Percentiles rank a stretch among this genome's conserved stretches.
These are phyloP conservation scores for Rousettus madagascariensis DNA, from an alignment of 2,797 vertebrate species.

Conservation along the genomic window DNA sequence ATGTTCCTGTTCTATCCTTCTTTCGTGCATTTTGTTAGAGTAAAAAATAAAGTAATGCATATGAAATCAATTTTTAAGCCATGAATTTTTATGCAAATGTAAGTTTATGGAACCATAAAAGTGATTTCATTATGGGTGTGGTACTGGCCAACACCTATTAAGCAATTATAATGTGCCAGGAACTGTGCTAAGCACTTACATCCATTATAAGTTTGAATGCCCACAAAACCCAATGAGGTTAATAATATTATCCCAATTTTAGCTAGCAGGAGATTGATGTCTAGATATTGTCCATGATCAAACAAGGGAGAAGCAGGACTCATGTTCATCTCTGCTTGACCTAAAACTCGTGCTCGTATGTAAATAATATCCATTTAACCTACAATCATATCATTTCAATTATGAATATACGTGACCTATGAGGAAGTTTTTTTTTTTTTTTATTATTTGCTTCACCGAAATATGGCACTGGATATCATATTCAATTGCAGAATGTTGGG, in stretches of 20 bases:
- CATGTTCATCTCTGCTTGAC: not conserved
- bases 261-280: not conserved
- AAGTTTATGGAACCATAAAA: not conserved
- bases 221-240: not conserved
- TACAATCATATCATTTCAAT: conserved; percentile 8
- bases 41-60: not conserved
- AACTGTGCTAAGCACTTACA: not conserved
- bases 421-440: not conserved
- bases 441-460: not conserved
- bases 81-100: not conserved
- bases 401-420: not conserved
- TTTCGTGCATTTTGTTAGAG: not conserved
- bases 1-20: not conserved
- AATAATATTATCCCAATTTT: not conserved
- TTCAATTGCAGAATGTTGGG: not conserved
- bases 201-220: not conserved
- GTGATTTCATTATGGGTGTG: not conserved
- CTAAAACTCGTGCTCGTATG: not conserved
- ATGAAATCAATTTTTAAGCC: not conserved
- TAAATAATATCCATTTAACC: not conserved
- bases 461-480: not conserved
- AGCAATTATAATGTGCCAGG: not conserved
- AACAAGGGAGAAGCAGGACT: not conserved
- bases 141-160: not conserved
- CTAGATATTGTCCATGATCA: not conserved